Evolutionary conservation across 2,797 vertebrate genomes (phyloP).

Genomic region (Acrossocheilus fasciatus): DNA sequence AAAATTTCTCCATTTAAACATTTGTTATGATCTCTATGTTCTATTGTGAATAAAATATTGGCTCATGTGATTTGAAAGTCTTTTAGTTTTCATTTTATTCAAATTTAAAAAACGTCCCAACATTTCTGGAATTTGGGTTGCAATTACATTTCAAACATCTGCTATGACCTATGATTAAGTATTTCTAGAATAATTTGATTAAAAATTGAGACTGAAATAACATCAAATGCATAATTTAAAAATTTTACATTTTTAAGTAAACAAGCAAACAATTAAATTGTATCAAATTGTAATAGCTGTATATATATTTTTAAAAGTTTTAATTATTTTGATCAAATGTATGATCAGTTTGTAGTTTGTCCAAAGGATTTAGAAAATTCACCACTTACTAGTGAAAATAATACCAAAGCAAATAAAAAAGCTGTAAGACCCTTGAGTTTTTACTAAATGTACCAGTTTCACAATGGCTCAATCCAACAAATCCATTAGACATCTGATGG

Average conservation of each 20-base stretch:
- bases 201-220: no score
- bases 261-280: not conserved
- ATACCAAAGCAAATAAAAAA: not conserved
- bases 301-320: not conserved
- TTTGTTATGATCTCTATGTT: no score
- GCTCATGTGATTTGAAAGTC: no score
- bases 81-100: no score
- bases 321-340: not conserved
- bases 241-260: not conserved
- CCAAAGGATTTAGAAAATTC: not conserved
- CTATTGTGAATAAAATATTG: no score
- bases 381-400: not conserved
- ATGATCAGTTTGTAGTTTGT: not conserved
- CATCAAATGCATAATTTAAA: not conserved
- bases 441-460: slow-evolving; percentile 23
- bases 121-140: no score
- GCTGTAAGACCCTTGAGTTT: not conserved
- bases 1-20: no score
- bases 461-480: slow-evolving; percentile 18
- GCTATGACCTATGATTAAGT: not conserved
- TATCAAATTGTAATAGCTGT: not conserved
- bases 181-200: not conserved
- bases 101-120: no score
- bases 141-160: not conserved
- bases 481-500: slow-evolving; percentile 9